A percentile compares a stretch with the other conserved stretches of the same genome.
phyloP scores from a whole-genome alignment of 2,797 vertebrate genomes.

The Gallinago nigripennis region DNA sequence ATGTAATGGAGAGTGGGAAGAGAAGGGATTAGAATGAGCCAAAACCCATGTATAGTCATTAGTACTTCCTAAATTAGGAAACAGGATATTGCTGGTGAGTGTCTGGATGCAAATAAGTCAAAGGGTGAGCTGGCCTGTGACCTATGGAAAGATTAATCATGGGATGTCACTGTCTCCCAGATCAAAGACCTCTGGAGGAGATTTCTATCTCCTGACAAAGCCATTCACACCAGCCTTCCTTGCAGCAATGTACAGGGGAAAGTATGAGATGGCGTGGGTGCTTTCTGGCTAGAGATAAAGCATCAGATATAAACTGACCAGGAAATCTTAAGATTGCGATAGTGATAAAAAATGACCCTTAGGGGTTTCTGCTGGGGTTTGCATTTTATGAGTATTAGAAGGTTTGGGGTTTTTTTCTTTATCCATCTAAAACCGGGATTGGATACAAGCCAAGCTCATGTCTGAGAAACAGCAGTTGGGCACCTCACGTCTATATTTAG shows the following conservation, averaged over 20 bases:
- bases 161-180: neutral
- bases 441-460: neutral
- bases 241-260: neutral
- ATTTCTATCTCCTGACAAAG: slow-evolving; percentile 2
- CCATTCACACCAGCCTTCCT: neutral
- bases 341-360: neutral
- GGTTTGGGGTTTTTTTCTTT: neutral
- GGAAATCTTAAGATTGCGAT: neutral
- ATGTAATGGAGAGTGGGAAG: neutral
- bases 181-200: slow-evolving; percentile 3
- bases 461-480: neutral
- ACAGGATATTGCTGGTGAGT: slow-evolving; percentile 31
- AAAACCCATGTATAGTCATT: neutral
- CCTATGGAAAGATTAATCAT: slow-evolving; percentile 23
- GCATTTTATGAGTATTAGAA: neutral
- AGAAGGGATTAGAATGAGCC: slow-evolving; percentile 13
- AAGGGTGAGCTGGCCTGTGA: neutral
- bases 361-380: neutral
- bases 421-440: neutral
- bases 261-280: neutral
- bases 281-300: neutral
- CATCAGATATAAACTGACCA: neutral
- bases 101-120: slow-evolving; percentile 2
- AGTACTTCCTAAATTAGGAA: slow-evolving; percentile 54
- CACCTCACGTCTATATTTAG: neutral